Evolutionary conservation across 2,113 vertebrate species (phyloP), one percentile per base, ranked within the genome.

Genomic region (Mesoclemmys tuberculata): DNA sequence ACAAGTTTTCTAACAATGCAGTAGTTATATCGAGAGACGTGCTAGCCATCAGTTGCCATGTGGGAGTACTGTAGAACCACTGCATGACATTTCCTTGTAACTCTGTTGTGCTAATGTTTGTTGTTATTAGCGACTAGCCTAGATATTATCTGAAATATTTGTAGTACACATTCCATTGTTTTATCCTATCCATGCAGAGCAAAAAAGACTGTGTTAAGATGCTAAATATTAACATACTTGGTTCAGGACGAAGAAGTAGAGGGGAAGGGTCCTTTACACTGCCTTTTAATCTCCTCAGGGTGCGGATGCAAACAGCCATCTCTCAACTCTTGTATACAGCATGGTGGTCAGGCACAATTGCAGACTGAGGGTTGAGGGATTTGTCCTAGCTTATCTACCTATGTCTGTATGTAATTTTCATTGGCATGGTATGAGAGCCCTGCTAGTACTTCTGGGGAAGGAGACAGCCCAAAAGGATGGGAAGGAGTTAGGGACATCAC

Each of bases 391-490:
- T 10, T 10, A 1, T 3, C 10, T 48, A 29, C 26, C 85, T 6
- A 31, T 29, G 11, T 1, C 8, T 44, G 38, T 56, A 56, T 56
- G 55, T 5, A 78, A 38, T 56, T 48, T 35, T 41, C 9, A 6
- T 4, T 38, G 79, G 18, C 18, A 13, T 26, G 48, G 27, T 16
- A 24, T 24, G 8, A 24, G n/a, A 77, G 48, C 58, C 84, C 44
- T n/a, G 44, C 38, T 1, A 16, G 55, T 52, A 52, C 64, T 38
- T 13, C 64, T 44, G 58, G 14, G 35, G 75, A 83, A 0, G 0
- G n/a, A 79, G 19, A 5, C 54, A 80, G 35, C 55, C 80, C 78
- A 77, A 71, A 85, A 29, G 31, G 22, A 35, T 0, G 8, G 44
- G 19, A 9, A 31, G 26, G 4, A 68, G 61, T 68, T 68, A 68